Percentiles rank a stretch among this genome's conserved stretches.
phyloP scores from a whole-genome alignment of 2,888 invertebrate genomes.

The Tyria jacobaeae region DNA sequence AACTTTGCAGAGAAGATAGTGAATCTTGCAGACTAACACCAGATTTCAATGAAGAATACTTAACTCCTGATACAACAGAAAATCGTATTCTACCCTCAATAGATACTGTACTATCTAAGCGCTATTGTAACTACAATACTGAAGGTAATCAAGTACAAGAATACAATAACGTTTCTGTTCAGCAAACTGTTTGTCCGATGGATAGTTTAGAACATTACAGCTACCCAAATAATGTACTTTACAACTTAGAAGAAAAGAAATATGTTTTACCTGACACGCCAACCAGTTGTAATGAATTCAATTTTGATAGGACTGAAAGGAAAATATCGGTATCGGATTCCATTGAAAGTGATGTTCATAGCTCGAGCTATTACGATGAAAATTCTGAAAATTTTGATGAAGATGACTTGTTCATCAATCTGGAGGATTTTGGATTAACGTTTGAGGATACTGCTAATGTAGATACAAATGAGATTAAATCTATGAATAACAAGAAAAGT shows the following conservation, averaged over 20 bases:
- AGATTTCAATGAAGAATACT: slow-evolving; percentile 75
- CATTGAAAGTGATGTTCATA: slow-evolving; percentile 79
- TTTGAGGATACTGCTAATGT: slow-evolving; percentile 70
- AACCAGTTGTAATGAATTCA: slow-evolving; percentile 78
- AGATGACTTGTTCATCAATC: slow-evolving; percentile 79
- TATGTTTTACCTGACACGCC: slow-evolving; percentile 79
- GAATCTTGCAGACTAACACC: slow-evolving; percentile 73
- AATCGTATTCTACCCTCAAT: slow-evolving; percentile 78
- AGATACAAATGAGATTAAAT: slow-evolving; percentile 41
- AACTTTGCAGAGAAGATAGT: slow-evolving; percentile 79
- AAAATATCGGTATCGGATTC: slow-evolving; percentile 79
- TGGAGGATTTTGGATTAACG: slow-evolving; percentile 78
- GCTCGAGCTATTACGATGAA: slow-evolving; percentile 77
- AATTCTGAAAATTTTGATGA: slow-evolving; percentile 80
- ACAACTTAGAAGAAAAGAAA: slow-evolving; percentile 75
- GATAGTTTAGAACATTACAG: slow-evolving; percentile 79
- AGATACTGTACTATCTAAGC: slow-evolving; percentile 79
- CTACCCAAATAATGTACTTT: slow-evolving; percentile 80
- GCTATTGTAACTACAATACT: slow-evolving; percentile 68
- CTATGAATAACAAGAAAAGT: slow-evolving; percentile 55
- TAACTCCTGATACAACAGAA: slow-evolving; percentile 62
- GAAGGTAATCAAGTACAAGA: slow-evolving; percentile 59
- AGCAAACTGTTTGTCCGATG: slow-evolving; percentile 51
- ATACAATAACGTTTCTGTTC: slow-evolving; percentile 45
- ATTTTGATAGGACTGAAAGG: slow-evolving; percentile 70